These are phyloP conservation scores for Lutraria rhynchaena DNA, from an alignment of 1,140 invertebrate species.

Conservation along the genomic window DNA sequence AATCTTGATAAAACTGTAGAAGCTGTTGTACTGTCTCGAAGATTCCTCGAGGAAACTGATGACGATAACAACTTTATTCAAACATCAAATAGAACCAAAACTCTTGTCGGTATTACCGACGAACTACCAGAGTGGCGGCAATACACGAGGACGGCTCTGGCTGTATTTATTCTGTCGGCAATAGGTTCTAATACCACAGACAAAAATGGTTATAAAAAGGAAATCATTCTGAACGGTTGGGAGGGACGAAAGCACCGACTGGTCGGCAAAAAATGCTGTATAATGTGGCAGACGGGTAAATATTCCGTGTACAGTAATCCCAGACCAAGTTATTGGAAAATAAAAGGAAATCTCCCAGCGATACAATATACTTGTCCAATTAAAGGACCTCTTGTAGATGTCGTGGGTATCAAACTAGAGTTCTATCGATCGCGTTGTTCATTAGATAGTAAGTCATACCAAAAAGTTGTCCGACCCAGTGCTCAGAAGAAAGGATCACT, in stretches of 20 bases:
- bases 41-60: too few species aligned
- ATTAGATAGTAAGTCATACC: background rate
- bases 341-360: background rate
- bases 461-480: background rate
- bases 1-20: too few species aligned
- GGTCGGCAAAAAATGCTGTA: conserved; percentile 7
- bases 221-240: conserved; percentile 33
- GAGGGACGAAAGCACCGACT: conserved; percentile 8
- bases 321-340: conserved; percentile 9
- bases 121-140: background rate
- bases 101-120: too few species aligned
- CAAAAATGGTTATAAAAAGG: background rate
- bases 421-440: background rate
- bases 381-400: conserved; percentile 9
- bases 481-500: conserved; percentile 5
- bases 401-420: conserved; percentile 7
- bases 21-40: too few species aligned
- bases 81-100: too few species aligned
- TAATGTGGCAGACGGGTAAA: conserved; percentile 14
- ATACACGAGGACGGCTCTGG: conserved; percentile 8
- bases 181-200: conserved; percentile 7
- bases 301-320: background rate
- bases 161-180: conserved; percentile 17
- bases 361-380: conserved; percentile 36
- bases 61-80: too few species aligned